A percentile compares a stretch with the other conserved stretches of the same genome.
Evolutionary conservation across 2,113 vertebrate species (phyloP).

Genomic region (Mustela nigripes): DNA sequence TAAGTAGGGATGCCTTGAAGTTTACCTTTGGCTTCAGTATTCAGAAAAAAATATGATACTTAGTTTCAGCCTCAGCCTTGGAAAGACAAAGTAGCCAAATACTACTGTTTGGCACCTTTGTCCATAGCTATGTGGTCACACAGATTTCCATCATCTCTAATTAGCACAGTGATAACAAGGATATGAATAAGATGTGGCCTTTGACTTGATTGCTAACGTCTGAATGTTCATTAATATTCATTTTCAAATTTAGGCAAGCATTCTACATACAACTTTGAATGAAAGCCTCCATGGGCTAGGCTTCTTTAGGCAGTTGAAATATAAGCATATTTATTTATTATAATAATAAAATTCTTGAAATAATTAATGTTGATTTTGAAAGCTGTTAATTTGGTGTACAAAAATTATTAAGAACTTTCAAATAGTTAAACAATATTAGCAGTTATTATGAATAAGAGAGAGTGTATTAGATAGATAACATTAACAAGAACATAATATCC

Average conservation of each 20-base stretch:
- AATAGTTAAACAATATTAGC: slow-evolving; percentile 81
- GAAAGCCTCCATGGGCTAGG: background rate
- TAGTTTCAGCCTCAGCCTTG: background rate
- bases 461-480: slow-evolving; percentile 82
- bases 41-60: background rate
- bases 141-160: background rate
- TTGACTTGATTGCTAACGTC: background rate
- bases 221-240: background rate
- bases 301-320: slow-evolving; percentile 56
- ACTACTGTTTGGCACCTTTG: background rate
- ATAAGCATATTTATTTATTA: slow-evolving; percentile 72
- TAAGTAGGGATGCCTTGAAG: background rate
- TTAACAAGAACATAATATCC: slow-evolving; percentile 81
- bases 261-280: slow-evolving; percentile 52
- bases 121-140: background rate
- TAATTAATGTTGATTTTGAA: slow-evolving; percentile 78
- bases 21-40: background rate
- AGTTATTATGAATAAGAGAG: slow-evolving; percentile 75
- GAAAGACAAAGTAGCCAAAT: background rate
- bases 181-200: background rate
- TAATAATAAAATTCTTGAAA: slow-evolving; percentile 70
- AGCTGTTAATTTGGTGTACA: slow-evolving; percentile 66
- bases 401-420: slow-evolving; percentile 78
- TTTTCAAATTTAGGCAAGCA: slow-evolving; percentile 14
- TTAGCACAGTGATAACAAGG: background rate